Evolutionary conservation across 2,888 invertebrate genomes (phyloP), one percentile per base, ranked within the genome.

Genomic region (Pandemis corylana): DNA sequence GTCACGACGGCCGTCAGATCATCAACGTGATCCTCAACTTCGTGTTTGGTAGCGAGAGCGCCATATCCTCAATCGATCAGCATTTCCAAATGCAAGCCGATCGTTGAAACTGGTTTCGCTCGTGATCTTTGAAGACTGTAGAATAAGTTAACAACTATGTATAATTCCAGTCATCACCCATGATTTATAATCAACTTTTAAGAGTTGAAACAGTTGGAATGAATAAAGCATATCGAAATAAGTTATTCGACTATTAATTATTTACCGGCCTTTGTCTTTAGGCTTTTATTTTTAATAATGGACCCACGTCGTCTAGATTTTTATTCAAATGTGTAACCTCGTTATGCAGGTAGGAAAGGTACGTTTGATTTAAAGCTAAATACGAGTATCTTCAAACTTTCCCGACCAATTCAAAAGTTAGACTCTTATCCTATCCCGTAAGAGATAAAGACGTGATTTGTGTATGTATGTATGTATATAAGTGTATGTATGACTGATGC

Each of bases 1-100:
- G 15, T 5, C 51, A 51, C 42, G 20, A 12, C 20, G 42, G 70
- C 10, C 64, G 42, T 15, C 73, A 68, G 59, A 73, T 72, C 56
- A 75, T 75, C 59, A 75, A 75, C 64, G 71, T 75, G 49, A 61
- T 75, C 20, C 36, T 75, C 49, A 76, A 65, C 72, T 76, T 76
- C 51, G 42, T 76, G 42, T 68, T 76, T 59, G 76, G 76, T 36
- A 15, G 67, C 7, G 61, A 46, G 15, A 69, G 72, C 13, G 12
- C 72, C 9, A 15, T 72, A n/a, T 76, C 71, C 59, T 74, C 74
- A 2, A 65, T 70, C 9, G 69, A 74, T 36, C 28, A 36, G 28
- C 28, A 36, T 36, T 36, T 36, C 28, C 28, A 36, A 36, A 36
- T 36, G 28, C 28, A 36, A 36, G 28, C 28, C 28, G 28, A 36